These are phyloP conservation scores for Buathra laborator DNA, from an alignment of 2,888 invertebrate genomes.

Conservation along the genomic window DNA sequence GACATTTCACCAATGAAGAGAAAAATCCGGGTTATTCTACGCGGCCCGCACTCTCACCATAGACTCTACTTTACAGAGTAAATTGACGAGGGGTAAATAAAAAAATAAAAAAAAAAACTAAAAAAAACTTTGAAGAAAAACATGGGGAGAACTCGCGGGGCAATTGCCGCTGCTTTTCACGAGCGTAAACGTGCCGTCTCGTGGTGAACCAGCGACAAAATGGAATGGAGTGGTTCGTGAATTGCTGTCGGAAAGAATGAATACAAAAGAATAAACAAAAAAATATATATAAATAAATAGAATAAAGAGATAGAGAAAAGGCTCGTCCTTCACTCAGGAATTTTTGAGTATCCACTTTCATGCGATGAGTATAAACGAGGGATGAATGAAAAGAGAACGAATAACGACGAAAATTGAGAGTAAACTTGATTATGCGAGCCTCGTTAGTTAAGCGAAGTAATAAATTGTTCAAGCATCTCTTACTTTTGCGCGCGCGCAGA, in stretches of 20 bases:
- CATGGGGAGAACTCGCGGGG: slow-evolving; percentile 12
- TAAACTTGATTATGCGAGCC: slow-evolving; percentile 41
- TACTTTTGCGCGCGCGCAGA: neutral
- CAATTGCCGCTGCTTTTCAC: neutral
- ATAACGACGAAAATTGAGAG: slow-evolving; percentile 20
- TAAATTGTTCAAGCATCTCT: slow-evolving; percentile 50
- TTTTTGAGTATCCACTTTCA: slow-evolving; percentile 16
- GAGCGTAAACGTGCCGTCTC: slow-evolving; percentile 8
- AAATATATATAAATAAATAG: slow-evolving; percentile 29
- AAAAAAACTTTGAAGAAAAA: slow-evolving; percentile 11
- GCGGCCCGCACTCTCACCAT: slow-evolving; percentile 4
- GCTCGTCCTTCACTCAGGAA: slow-evolving; percentile 14
- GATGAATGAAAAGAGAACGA: neutral
- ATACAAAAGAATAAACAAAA: slow-evolving; percentile 5
- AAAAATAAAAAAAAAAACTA: neutral
- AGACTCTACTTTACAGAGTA: neutral
- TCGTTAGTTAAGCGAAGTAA: slow-evolving; percentile 50
- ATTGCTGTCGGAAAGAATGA: slow-evolving; percentile 13
- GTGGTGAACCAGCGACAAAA: slow-evolving; percentile 19
- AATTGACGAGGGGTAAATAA: slow-evolving; percentile 7
- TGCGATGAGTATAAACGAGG: neutral
- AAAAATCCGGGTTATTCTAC: slow-evolving; percentile 9
- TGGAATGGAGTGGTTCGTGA: slow-evolving; percentile 36
- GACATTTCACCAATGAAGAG: slow-evolving; percentile 16
- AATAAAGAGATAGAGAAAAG: neutral